Evolutionary conservation across 2,888 invertebrate species (phyloP).

Genomic region (Chouioia cunea): DNA sequence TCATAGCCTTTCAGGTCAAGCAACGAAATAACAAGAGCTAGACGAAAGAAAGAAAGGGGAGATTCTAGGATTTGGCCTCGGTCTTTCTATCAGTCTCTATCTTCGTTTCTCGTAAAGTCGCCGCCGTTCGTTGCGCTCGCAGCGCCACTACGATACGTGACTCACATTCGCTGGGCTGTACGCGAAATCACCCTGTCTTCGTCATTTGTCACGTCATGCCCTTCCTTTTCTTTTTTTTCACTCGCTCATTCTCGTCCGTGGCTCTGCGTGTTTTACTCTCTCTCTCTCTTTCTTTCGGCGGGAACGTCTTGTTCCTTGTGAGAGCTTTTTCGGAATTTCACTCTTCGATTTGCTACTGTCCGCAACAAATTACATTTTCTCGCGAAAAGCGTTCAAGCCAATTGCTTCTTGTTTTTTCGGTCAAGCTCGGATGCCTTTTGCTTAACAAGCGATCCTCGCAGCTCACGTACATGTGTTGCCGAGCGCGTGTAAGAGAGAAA

Average conservation of each 20-base stretch:
- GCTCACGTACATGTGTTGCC: too few relatives aligned
- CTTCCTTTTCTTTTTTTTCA: background rate
- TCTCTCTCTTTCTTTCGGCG: background rate
- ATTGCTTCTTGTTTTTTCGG: background rate
- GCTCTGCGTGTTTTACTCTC: background rate
- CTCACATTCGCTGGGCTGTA: slow-evolving; percentile 41
- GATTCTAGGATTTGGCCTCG: slow-evolving; percentile 24
- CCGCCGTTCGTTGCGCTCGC: background rate
- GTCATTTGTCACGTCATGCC: slow-evolving; percentile 45
- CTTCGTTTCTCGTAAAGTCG: slow-evolving; percentile 39
- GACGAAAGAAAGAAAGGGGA: background rate
- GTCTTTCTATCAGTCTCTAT: slow-evolving; percentile 4
- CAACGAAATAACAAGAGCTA: slow-evolving; percentile 23
- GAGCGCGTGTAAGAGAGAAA: background rate
- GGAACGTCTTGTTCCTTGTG: slow-evolving; percentile 16
- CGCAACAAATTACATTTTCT: slow-evolving; percentile 35
- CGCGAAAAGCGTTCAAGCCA: slow-evolving; percentile 4
- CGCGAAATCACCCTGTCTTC: slow-evolving; percentile 43
- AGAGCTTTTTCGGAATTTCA: slow-evolving; percentile 33
- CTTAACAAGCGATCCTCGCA: background rate
- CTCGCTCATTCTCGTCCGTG: background rate
- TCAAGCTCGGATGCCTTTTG: background rate
- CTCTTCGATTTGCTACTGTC: slow-evolving; percentile 30
- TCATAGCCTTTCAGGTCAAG: slow-evolving; percentile 39
- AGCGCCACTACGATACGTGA: slow-evolving; percentile 44